Conservation (phyloP, 2,888 invertebrate species). For the Phaonia tiefii region DNA sequence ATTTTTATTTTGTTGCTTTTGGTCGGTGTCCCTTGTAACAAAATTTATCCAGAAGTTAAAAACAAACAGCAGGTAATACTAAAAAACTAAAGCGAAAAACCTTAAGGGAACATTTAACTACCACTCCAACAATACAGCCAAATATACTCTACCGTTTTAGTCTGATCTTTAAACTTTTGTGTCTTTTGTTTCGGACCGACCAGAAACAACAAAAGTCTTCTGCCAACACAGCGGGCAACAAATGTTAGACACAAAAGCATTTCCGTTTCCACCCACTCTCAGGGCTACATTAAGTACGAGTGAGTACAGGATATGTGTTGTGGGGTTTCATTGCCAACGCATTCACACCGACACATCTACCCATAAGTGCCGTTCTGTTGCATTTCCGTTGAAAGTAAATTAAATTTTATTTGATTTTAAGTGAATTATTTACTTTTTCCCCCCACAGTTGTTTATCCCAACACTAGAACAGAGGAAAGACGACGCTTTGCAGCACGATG, state of each 20-base stretch:
- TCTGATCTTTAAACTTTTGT: slow-evolving; percentile 13
- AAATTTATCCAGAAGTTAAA: slow-evolving; percentile 8
- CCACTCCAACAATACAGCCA: slow-evolving; percentile 13
- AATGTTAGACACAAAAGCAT: slow-evolving; percentile 51
- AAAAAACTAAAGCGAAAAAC: background rate
- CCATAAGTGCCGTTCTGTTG: slow-evolving; percentile 66
- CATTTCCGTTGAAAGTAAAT: slow-evolving; percentile 67
- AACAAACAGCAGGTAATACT: background rate
- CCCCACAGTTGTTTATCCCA: slow-evolving; percentile 16
- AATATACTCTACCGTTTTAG: too few relatives aligned
- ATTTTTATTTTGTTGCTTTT: slow-evolving; percentile 18
- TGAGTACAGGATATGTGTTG: slow-evolving; percentile 64
- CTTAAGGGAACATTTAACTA: slow-evolving; percentile 62
- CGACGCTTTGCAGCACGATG: background rate
- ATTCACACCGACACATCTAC: too few relatives aligned
- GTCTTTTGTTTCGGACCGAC: slow-evolving; percentile 49
- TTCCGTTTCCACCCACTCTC: slow-evolving; percentile 7
- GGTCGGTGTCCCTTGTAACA: background rate
- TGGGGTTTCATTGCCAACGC: slow-evolving; percentile 58
- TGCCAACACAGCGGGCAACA: slow-evolving; percentile 43
- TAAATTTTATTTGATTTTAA: slow-evolving; percentile 68
- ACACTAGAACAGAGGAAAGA: slow-evolving; percentile 1
- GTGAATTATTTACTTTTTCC: slow-evolving; percentile 65
- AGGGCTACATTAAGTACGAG: too few relatives aligned
- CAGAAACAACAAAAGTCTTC: slow-evolving; percentile 50